These are phyloP conservation scores for Lucinisca nassula DNA, from an alignment of 2,888 invertebrate genomes.

Conservation along the genomic window DNA sequence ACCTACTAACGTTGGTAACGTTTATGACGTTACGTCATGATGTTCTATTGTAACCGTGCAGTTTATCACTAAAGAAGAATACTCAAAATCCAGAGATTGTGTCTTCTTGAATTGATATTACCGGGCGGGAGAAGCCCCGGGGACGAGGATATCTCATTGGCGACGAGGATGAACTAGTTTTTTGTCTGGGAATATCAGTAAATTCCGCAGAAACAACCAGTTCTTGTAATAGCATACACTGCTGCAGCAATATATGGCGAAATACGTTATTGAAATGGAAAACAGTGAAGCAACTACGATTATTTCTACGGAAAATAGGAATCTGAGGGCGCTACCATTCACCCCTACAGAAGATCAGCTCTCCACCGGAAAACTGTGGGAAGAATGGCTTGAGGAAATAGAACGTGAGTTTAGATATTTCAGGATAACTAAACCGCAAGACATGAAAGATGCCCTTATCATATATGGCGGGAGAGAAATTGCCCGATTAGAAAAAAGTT, in stretches of 20 bases:
- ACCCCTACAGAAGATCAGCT: background rate
- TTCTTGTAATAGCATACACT: too few relatives aligned
- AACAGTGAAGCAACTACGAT: background rate
- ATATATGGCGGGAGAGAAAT: constrained; percentile 43
- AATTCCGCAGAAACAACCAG: too few relatives aligned
- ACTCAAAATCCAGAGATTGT: too few relatives aligned
- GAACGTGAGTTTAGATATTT: constrained; percentile 45
- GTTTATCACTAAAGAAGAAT: too few relatives aligned
- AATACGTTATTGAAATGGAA: background rate
- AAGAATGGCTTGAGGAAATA: constrained; percentile 44
- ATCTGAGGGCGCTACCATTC: constrained; percentile 31
- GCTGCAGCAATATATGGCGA: constrained; percentile 8
- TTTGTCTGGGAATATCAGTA: too few relatives aligned
- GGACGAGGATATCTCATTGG: too few relatives aligned
- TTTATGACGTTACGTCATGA: too few relatives aligned
- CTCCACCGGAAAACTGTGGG: constrained; percentile 27
- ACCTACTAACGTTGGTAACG: too few relatives aligned
- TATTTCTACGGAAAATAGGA: constrained; percentile 16
- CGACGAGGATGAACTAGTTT: too few relatives aligned
- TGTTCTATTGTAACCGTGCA: too few relatives aligned
- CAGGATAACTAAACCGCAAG: constrained; percentile 17
- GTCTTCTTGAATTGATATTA: too few relatives aligned
- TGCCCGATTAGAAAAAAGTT: constrained; percentile 16
- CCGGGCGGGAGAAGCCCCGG: too few relatives aligned
- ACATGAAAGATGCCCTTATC: constrained; percentile 38